phyloP scores from a whole-genome alignment of 2,888 invertebrate genomes.

The Cerceris rybyensis region DNA sequence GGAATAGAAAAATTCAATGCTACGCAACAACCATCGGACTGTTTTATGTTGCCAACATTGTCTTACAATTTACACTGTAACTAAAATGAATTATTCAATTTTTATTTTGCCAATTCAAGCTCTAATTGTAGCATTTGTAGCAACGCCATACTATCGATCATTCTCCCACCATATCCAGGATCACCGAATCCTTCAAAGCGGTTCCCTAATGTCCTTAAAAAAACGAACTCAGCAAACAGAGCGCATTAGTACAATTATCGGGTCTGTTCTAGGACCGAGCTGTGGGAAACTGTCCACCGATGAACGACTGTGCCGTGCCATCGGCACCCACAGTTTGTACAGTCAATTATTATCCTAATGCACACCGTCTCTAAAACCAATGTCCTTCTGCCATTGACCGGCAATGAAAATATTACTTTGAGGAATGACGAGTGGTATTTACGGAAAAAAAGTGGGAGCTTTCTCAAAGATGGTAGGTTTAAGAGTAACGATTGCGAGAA shows the following conservation, averaged over 20 bases:
- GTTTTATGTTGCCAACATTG: too few relatives aligned
- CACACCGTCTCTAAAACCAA: constrained; percentile 21
- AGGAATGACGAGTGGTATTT: constrained; percentile 10
- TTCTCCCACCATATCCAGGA: constrained; percentile 1
- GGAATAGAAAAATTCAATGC: too few relatives aligned
- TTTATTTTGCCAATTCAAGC: neutral
- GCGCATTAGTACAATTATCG: constrained; percentile 71
- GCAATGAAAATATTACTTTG: neutral
- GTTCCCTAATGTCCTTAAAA: constrained; percentile 51
- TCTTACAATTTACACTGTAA: too few relatives aligned
- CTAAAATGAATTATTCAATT: too few relatives aligned
- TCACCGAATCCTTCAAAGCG: constrained; percentile 43
- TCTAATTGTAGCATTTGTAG: neutral
- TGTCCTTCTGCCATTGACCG: constrained; percentile 15
- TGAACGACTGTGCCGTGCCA: constrained; percentile 24
- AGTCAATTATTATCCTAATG: constrained; percentile 63
- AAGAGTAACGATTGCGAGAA: too few relatives aligned
- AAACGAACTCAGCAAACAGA: constrained; percentile 62
- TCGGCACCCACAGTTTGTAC: constrained; percentile 58
- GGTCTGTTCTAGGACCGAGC: constrained; percentile 40
- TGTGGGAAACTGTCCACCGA: constrained; percentile 65
- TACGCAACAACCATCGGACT: too few relatives aligned
- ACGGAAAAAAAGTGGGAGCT: neutral
- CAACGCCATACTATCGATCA: constrained; percentile 13
- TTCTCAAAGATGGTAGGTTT: too few relatives aligned